Conservation (phyloP, 2,113 vertebrate species). For the Pluvianellus socialis region DNA sequence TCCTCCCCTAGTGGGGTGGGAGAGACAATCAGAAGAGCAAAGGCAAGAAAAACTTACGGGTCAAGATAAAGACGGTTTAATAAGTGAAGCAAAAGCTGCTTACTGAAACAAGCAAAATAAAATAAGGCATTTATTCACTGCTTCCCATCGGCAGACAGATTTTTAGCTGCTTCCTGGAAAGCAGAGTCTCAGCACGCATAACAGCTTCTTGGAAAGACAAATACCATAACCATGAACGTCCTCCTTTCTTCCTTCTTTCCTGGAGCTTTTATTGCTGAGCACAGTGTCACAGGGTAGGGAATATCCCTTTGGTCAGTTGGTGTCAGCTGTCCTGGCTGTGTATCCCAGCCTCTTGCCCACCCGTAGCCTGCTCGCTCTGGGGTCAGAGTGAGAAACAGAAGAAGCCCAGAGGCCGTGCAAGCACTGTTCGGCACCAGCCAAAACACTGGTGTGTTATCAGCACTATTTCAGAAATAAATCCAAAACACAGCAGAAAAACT, state of each 20-base stretch:
- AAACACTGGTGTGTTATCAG: not conserved
- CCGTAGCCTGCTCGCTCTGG: accelerated
- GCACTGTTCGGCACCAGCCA: not conserved
- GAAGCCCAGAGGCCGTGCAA: not conserved
- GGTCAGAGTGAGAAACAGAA: not conserved
- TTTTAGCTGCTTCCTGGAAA: not conserved
- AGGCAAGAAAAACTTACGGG: not conserved
- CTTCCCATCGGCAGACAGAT: not conserved
- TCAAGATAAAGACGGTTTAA: not conserved
- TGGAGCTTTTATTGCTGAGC: not conserved
- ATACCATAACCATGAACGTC: not conserved
- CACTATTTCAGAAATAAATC: not conserved
- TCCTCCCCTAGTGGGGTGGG: not conserved
- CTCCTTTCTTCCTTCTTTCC: not conserved
- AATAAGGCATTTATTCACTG: not conserved
- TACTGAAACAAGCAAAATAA: not conserved
- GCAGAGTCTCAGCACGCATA: not conserved
- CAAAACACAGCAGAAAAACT: not conserved
- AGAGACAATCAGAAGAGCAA: not conserved
- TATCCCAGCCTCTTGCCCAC: not conserved
- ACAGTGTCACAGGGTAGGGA: not conserved
- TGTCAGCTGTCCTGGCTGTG: not conserved
- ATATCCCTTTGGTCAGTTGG: not conserved
- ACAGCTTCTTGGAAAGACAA: not conserved
- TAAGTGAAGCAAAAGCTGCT: not conserved